These are phyloP conservation scores for Hiodon tergisus DNA, from an alignment of 2,113 vertebrate species.

Conservation along the genomic window DNA sequence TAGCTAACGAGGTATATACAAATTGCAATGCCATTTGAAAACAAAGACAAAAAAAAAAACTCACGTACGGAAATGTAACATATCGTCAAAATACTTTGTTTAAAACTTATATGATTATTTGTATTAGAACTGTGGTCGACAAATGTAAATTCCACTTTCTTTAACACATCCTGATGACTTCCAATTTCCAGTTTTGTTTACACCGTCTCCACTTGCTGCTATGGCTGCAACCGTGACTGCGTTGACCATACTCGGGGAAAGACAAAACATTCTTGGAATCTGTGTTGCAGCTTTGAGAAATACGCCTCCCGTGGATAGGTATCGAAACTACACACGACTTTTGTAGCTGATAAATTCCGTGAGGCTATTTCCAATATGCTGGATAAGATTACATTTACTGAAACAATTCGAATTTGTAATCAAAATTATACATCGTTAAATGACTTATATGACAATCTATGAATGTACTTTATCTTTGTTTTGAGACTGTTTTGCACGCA, in stretches of 20 bases:
- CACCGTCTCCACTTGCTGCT: neutral
- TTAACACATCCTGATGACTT: neutral
- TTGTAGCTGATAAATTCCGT: too few relatives aligned
- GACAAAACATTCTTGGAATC: neutral
- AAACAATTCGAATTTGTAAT: too few relatives aligned
- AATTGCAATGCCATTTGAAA: neutral
- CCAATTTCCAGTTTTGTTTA: slow-evolving; percentile 1
- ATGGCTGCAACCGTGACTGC: slow-evolving; percentile 2
- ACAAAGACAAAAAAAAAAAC: neutral
- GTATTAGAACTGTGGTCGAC: neutral
- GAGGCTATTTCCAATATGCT: too few relatives aligned
- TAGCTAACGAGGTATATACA: neutral
- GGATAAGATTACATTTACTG: too few relatives aligned
- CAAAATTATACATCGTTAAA: too few relatives aligned
- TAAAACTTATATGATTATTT: neutral
- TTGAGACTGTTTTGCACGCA: too few relatives aligned
- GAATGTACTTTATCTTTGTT: too few relatives aligned
- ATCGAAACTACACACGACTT: neutral
- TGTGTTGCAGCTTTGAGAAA: neutral
- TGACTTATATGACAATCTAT: too few relatives aligned
- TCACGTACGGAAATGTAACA: neutral
- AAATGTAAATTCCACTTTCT: neutral
- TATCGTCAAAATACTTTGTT: neutral
- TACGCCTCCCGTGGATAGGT: neutral
- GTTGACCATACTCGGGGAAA: neutral